phyloP scores from a whole-genome alignment of 2,113 vertebrate species.

The Donacobius atricapilla region DNA sequence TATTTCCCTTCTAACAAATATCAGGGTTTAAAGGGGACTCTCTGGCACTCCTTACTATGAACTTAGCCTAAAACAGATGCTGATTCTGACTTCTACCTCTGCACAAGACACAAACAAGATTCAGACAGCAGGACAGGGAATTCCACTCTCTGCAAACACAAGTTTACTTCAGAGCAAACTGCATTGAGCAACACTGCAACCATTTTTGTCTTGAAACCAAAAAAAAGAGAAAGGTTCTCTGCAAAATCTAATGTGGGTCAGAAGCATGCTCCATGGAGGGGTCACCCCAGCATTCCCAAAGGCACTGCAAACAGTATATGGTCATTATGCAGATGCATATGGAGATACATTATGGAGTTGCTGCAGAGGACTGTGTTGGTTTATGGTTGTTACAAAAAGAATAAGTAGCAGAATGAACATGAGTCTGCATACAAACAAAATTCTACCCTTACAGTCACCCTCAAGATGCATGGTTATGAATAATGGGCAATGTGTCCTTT shows the following conservation, averaged over 20 bases:
- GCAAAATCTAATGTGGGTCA: not conserved
- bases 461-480: not conserved
- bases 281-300: not conserved
- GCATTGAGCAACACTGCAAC: rapidly evolving
- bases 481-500: not conserved
- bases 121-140: not conserved
- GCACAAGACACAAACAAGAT: not conserved
- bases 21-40: not conserved
- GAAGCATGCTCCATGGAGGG: not conserved
- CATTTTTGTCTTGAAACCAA: not conserved
- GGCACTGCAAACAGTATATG: not conserved
- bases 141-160: not conserved
- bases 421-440: not conserved
- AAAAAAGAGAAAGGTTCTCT: not conserved
- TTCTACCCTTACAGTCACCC: not conserved
- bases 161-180: not conserved
- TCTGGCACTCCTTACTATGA: not conserved
- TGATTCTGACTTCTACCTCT: not conserved
- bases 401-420: not conserved
- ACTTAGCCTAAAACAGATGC: not conserved
- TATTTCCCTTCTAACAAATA: not conserved
- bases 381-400: not conserved
- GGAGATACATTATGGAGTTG: not conserved
- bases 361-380: not conserved
- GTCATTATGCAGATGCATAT: not conserved